Conservation (phyloP, 1,140 invertebrate species). For the Leptinotarsa undecemlineata region DNA sequence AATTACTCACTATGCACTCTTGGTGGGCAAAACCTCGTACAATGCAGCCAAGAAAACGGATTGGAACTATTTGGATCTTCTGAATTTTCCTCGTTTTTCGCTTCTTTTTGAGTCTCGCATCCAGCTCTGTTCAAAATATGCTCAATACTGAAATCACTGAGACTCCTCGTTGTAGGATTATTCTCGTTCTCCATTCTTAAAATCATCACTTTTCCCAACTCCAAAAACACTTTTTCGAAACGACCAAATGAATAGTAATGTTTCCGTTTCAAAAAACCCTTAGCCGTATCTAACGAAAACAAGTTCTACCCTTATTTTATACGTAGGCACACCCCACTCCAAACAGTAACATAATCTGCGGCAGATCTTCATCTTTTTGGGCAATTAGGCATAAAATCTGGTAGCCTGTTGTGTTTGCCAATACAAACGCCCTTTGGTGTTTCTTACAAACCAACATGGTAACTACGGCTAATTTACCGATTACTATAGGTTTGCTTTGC, state of each 20-base stretch:
- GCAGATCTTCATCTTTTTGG: constrained; percentile 37
- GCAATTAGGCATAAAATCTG: constrained; percentile 50
- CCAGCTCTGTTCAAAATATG: constrained; percentile 57
- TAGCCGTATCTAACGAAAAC: constrained; percentile 12
- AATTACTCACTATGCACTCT: constrained; percentile 68
- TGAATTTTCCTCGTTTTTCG: constrained; percentile 33
- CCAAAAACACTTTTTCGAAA: constrained; percentile 29
- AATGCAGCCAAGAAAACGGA: constrained; percentile 68
- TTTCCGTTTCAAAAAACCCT: constrained; percentile 7
- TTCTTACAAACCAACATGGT: constrained; percentile 16
- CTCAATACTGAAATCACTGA: constrained; percentile 60
- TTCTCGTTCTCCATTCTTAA: constrained; percentile 21
- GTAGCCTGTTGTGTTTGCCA: constrained; percentile 41
- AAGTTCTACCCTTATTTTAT: constrained; percentile 35
- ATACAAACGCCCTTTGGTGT: constrained; percentile 21
- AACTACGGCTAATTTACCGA: constrained; percentile 18
- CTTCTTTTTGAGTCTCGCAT: constrained; percentile 27
- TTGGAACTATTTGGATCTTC: constrained; percentile 27
- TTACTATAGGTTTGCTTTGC: constrained; percentile 7
- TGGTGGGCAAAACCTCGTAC: constrained; percentile 75
- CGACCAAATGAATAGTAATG: background rate
- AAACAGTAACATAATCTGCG: constrained; percentile 20
- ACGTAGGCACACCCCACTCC: constrained; percentile 32
- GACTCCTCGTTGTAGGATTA: constrained; percentile 23
- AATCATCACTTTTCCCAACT: constrained; percentile 16